phyloP scores from a whole-genome alignment of 1,140 invertebrate species.

The Drosophila aff. region DNA sequence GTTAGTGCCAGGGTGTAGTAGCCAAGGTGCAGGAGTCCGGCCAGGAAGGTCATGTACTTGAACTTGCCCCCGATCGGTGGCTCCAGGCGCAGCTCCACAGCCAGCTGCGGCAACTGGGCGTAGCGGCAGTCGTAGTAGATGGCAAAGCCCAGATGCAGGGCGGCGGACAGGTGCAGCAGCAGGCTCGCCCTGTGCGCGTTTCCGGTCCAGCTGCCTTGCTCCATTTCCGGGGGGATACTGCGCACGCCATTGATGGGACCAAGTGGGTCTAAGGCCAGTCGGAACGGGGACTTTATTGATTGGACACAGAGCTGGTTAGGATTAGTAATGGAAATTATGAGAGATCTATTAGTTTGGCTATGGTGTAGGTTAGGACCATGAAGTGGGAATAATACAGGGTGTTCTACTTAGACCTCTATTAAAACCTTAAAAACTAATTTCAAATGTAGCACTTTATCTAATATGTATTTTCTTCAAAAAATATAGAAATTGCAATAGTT shows the following conservation, averaged over 20 bases:
- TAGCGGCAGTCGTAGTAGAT: conserved; percentile 90
- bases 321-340: background rate
- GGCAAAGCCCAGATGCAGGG: conserved; percentile 88
- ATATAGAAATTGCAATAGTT: background rate
- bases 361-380: background rate
- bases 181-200: conserved; percentile 10
- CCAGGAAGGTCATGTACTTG: conserved; percentile 93
- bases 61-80: conserved; percentile 89
- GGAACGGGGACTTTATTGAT: conserved; percentile 31
- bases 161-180: conserved; percentile 88
- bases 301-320: too few species aligned
- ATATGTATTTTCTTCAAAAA: background rate
- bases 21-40: conserved; percentile 89
- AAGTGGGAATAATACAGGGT: background rate
- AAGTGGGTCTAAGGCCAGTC: background rate
- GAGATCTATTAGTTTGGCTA: background rate
- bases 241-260: background rate
- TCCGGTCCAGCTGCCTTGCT: background rate
- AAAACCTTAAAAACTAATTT: background rate
- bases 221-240: conserved; percentile 19
- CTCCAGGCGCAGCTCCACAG: conserved; percentile 82
- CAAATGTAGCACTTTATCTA: background rate
- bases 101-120: conserved; percentile 87
- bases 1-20: conserved; percentile 89
- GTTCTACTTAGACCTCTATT: background rate